Percentiles rank a stretch among this genome's conserved stretches.
Evolutionary conservation across 2,797 vertebrate genomes (phyloP).

Genomic region (Poeciliopsis infans): DNA sequence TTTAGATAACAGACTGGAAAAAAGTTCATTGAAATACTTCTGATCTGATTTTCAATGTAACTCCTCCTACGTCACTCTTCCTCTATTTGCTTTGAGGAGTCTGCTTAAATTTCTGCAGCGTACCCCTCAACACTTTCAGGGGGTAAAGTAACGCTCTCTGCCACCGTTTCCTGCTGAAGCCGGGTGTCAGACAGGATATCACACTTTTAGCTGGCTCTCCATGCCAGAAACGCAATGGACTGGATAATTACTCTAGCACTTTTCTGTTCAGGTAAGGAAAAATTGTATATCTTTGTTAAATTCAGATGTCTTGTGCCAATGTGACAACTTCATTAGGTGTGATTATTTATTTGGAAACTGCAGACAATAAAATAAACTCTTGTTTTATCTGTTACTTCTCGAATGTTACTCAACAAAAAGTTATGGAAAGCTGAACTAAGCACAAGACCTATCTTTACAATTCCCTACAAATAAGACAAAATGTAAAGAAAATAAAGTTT

Average conservation of each 20-base stretch:
- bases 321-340: not conserved
- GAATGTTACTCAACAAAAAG: not conserved
- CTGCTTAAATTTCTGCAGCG: slow-evolving; percentile 13
- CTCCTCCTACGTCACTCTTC: slow-evolving; percentile 51
- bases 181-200: not conserved
- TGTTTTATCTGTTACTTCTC: not conserved
- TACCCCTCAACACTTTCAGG: not conserved
- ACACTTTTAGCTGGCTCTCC: not conserved
- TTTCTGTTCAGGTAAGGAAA: slow-evolving; percentile 62
- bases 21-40: slow-evolving; percentile 18
- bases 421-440: not conserved
- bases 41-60: slow-evolving; percentile 16
- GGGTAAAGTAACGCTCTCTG: not conserved
- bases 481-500: not conserved
- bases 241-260: slow-evolving; percentile 28
- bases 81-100: slow-evolving; percentile 20
- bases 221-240: slow-evolving; percentile 52
- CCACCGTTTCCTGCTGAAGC: not conserved
- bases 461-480: too few relatives aligned
- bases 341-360: not conserved
- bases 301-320: not conserved
- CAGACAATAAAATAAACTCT: not conserved
- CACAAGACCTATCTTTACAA: not conserved
- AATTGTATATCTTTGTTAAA: not conserved
- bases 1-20: not conserved